A percentile compares a stretch with the other conserved stretches of the same genome.
These are phyloP conservation scores for Arnoldichthys spilopterus DNA, from an alignment of 2,797 vertebrate species.

Conservation along the genomic window DNA sequence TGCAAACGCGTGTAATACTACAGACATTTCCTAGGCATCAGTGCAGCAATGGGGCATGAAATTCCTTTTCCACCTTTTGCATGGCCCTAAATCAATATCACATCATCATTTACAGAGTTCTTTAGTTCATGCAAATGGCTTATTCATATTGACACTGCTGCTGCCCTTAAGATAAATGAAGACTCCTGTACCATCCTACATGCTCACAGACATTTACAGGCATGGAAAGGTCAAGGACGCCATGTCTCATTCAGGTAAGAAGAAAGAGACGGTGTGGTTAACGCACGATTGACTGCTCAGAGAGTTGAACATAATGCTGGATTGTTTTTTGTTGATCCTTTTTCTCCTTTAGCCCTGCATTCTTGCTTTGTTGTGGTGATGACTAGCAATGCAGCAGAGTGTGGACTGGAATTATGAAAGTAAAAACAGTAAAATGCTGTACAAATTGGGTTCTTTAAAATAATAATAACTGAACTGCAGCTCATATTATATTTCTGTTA, in stretches of 20 bases:
- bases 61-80: slow-evolving; percentile 26
- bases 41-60: slow-evolving; percentile 25
- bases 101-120: slow-evolving; percentile 37
- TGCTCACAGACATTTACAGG: slow-evolving; percentile 36
- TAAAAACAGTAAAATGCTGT: not conserved
- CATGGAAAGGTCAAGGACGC: slow-evolving; percentile 44
- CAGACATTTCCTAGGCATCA: not conserved
- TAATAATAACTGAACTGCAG: not conserved
- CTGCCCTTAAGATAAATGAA: slow-evolving; percentile 49
- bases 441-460: not conserved
- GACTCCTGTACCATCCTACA: slow-evolving; percentile 30
- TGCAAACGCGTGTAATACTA: slow-evolving; percentile 10
- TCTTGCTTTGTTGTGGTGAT: not conserved
- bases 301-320: slow-evolving; percentile 7
- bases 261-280: slow-evolving; percentile 21
- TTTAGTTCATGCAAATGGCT: slow-evolving; percentile 46
- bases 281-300: slow-evolving; percentile 33
- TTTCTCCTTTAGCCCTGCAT: not conserved
- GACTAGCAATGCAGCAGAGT: not conserved
- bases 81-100: slow-evolving; percentile 40
- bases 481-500: no score
- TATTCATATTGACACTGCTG: slow-evolving; percentile 41
- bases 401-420: not conserved
- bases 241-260: slow-evolving; percentile 3
- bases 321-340: not conserved